A percentile compares a stretch with the other conserved stretches of the same genome.
phyloP scores from a whole-genome alignment of 2,797 vertebrate species.

The Arnoldichthys spilopterus region DNA sequence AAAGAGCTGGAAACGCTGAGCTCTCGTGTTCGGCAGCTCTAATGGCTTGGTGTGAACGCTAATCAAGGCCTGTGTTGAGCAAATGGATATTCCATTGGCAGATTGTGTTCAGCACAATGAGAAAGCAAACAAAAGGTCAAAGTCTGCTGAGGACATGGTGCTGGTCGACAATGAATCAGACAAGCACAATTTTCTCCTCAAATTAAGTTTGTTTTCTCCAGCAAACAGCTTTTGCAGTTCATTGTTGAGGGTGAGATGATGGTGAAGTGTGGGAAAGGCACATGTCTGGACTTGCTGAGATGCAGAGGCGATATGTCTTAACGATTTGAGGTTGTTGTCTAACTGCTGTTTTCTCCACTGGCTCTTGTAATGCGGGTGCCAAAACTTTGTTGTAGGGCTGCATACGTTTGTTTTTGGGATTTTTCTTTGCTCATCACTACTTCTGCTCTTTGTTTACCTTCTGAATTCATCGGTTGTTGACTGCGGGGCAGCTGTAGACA shows the following conservation, averaged over 20 bases:
- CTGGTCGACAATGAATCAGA: conserved; percentile 29
- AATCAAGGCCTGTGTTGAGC: conserved; percentile 41
- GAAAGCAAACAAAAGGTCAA: conserved; percentile 33
- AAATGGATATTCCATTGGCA: conserved; percentile 34
- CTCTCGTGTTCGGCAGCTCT: conserved; percentile 18
- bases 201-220: conserved; percentile 45
- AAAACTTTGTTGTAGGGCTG: too few relatives aligned
- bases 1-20: conserved; percentile 36
- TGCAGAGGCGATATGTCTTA: neutral
- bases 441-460: too few relatives aligned
- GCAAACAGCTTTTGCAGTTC: conserved; percentile 36
- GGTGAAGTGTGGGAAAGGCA: conserved; percentile 30
- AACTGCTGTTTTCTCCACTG: neutral
- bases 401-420: too few relatives aligned
- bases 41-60: conserved; percentile 40
- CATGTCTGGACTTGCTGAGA: conserved; percentile 39
- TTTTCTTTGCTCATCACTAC: too few relatives aligned
- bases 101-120: conserved; percentile 41
- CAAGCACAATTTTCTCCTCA: conserved; percentile 28
- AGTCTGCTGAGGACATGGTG: conserved; percentile 20
- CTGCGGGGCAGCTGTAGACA: too few relatives aligned
- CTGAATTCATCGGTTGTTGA: too few relatives aligned
- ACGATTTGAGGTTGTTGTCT: neutral
- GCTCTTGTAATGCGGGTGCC: neutral
- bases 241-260: conserved; percentile 26